Base-by-base conservation (phyloP, 2,797 vertebrate genomes). In the Lithobates sylvaticus region DNA sequence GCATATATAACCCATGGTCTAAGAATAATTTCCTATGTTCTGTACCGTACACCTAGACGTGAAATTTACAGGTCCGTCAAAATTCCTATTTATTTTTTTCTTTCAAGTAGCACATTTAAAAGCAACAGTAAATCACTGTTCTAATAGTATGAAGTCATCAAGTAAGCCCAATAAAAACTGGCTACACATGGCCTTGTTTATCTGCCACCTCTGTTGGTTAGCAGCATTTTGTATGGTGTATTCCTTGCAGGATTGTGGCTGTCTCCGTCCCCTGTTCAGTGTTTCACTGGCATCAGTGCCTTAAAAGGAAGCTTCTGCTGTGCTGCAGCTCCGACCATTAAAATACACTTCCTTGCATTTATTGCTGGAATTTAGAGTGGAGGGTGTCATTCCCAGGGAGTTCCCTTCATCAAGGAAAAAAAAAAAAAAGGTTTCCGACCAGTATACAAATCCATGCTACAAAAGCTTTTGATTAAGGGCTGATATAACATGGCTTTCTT, bases 271-370 rank as follows among this genome's bases (percentile, higher is more conserved):
- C 79, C 15, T 29, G 44, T 47, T 72, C 18, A 61, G 68, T 72
- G 47, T 58, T 81, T 36, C 54, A 18, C 18, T 29, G 42, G 39
- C 71, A 39, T 36, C 58, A 54, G 84, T 9, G 12, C 79, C 79
- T 77, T 82, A 83, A 78, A 83, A 82, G 85, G 85, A 81, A 64
- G 65, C 42, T 15, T 15, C 42, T 16, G 72, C 44, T 16, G 29
- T 29, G 72, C 65, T 81, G 42, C 27, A 71, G 32, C 78, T 76
- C 64, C 42, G 50, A 78, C 61, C 78, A 69, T 86, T 81, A 81
- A 61, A 81, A 72, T 64, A 39, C 5, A 61, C 18, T 75, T 23
- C 70, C 84, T 64, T 78, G 69, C 61, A 65, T 34, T 79, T 29
- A 26, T 16, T 64, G 15, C 27, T 39, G 29, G 16, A 21, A 27